Evolutionary conservation across 1,140 invertebrate species (phyloP).

Genomic region (Drosophila subpulchrella): DNA sequence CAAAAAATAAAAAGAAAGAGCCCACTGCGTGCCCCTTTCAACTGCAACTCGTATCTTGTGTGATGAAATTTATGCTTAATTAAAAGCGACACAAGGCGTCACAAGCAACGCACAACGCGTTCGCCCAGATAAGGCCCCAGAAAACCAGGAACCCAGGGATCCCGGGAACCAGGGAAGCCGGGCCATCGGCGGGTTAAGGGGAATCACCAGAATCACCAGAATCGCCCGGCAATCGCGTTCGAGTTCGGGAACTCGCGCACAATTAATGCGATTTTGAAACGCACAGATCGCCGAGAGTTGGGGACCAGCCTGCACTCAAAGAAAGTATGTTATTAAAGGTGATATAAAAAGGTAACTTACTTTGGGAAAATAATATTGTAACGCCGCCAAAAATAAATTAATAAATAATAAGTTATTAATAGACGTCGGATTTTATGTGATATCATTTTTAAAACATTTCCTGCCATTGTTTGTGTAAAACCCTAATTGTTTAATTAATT

Average conservation of each 20-base stretch:
- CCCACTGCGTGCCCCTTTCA: slow-evolving; percentile 56
- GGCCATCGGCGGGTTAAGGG: slow-evolving; percentile 10
- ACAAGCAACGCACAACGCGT: slow-evolving; percentile 56
- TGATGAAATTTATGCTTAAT: slow-evolving; percentile 84
- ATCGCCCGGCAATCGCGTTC: slow-evolving; percentile 26
- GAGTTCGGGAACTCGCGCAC: slow-evolving; percentile 43
- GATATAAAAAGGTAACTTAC: no score
- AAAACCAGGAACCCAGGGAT: no score
- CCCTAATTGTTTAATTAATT: no score
- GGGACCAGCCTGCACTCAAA: background rate
- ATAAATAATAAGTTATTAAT: no score
- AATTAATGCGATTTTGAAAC: slow-evolving; percentile 84
- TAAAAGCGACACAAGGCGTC: slow-evolving; percentile 81
- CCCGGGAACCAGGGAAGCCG: background rate
- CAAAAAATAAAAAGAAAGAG: slow-evolving; percentile 1
- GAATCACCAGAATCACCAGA: slow-evolving; percentile 4
- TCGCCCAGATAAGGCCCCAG: slow-evolving; percentile 35
- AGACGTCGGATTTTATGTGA: no score
- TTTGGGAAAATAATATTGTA: no score
- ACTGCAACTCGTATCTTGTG: slow-evolving; percentile 71
- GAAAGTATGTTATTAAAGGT: background rate
- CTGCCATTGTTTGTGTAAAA: no score
- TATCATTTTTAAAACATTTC: no score
- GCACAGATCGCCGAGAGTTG: slow-evolving; percentile 64
- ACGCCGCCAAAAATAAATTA: no score